Evolutionary conservation across 1,140 invertebrate species (phyloP).

Genomic region (Euwallacea similis): DNA sequence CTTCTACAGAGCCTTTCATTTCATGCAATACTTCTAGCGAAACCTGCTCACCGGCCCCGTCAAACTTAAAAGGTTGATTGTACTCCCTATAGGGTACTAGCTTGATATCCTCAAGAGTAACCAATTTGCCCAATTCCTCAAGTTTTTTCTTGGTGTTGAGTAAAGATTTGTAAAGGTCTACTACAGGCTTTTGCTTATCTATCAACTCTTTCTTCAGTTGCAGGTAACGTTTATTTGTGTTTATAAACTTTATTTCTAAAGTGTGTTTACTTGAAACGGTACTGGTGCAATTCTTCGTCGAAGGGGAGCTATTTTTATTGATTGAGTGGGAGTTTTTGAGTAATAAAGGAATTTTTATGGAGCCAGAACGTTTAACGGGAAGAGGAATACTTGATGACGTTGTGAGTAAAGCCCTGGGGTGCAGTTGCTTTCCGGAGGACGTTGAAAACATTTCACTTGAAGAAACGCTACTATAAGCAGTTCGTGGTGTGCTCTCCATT

Average conservation of each 20-base stretch:
- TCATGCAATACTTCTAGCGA: conserved; percentile 29
- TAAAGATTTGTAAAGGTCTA: conserved; percentile 45
- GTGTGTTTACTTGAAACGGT: conserved; percentile 41
- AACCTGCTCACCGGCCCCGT: conserved; percentile 34
- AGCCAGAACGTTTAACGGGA: background rate
- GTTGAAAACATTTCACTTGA: background rate
- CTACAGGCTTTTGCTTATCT: conserved; percentile 45
- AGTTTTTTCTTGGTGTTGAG: conserved; percentile 47
- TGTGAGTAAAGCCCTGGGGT: background rate
- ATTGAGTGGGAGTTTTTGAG: background rate
- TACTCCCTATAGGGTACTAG: conserved; percentile 5
- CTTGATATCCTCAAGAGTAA: conserved; percentile 41
- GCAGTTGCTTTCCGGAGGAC: background rate
- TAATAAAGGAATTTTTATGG: background rate
- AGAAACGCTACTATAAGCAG: background rate
- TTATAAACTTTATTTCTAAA: conserved; percentile 48
- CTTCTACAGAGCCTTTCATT: conserved; percentile 43
- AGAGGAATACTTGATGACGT: background rate
- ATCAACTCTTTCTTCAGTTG: conserved; percentile 45
- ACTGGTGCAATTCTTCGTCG: background rate
- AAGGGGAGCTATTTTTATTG: background rate
- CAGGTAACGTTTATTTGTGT: conserved; percentile 46
- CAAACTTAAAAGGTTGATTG: background rate
- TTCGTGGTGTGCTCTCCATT: background rate
- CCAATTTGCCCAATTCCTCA: conserved; percentile 44